These are phyloP conservation scores for Drosophila cracens DNA, from an alignment of 2,888 invertebrate genomes.

Conservation along the genomic window DNA sequence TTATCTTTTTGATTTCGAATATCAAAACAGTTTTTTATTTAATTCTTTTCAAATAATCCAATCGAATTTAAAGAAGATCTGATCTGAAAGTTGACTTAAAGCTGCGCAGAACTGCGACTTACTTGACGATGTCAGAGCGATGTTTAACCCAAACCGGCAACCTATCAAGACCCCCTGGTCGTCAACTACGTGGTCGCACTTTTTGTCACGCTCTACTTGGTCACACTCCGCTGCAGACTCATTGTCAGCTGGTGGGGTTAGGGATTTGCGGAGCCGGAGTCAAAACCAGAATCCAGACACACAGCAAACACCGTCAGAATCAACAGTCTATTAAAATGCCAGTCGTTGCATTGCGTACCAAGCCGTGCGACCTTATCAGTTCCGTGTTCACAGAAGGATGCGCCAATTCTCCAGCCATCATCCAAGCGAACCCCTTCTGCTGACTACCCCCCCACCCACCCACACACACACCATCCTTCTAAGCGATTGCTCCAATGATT, in stretches of 20 bases:
- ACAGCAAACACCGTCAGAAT: conserved; percentile 69
- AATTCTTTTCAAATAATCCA: neutral
- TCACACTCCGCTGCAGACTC: conserved; percentile 30
- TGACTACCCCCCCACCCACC: neutral
- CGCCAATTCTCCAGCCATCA: conserved; percentile 10
- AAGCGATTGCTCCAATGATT: conserved; percentile 27
- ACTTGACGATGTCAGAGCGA: conserved; percentile 2
- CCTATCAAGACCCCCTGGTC: neutral
- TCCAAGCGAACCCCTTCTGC: conserved; percentile 4
- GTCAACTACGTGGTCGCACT: conserved; percentile 54
- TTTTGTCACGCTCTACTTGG: conserved; percentile 56
- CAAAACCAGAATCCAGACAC: conserved; percentile 50
- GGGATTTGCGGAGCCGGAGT: neutral
- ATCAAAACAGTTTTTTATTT: neutral
- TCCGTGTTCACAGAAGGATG: conserved; percentile 33
- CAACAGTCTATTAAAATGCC: conserved; percentile 80
- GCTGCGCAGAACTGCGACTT: neutral
- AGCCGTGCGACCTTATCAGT: conserved; percentile 70
- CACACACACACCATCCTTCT: neutral
- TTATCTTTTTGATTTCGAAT: neutral
- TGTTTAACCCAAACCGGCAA: conserved; percentile 5
- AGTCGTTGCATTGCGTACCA: conserved; percentile 64
- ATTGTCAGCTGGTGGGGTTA: conserved; percentile 25
- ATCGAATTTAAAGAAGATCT: neutral
- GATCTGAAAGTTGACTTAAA: conserved; percentile 13